phyloP scores from a whole-genome alignment of 2,113 vertebrate genomes.

The Dendropsophus ebraccatus region DNA sequence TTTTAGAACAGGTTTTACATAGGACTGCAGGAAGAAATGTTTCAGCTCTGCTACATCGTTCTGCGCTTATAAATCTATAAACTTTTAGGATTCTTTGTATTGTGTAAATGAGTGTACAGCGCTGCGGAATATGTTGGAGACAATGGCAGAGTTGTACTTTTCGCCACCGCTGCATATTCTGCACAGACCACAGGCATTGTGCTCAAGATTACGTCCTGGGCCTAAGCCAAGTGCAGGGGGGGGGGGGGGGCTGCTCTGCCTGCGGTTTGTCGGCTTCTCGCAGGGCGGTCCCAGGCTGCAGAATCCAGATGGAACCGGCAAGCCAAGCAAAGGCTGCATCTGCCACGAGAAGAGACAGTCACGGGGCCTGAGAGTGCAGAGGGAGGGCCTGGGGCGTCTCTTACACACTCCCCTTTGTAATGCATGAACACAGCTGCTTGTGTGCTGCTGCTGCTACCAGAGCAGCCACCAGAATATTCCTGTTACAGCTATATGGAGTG shows the following conservation, averaged over 20 bases:
- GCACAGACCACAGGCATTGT: background rate
- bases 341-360: conserved; percentile 27
- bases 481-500: too few relatives aligned
- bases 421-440: background rate
- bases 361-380: background rate
- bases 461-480: too few relatives aligned
- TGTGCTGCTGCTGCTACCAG: background rate
- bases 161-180: too few relatives aligned
- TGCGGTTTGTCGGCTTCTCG: conserved; percentile 9
- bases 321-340: conserved; percentile 13
- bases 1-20: too few relatives aligned
- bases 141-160: background rate
- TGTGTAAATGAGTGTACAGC: background rate
- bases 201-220: conserved; percentile 36
- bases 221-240: background rate
- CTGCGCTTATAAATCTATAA: too few relatives aligned
- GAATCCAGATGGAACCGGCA: conserved; percentile 53
- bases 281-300: conserved; percentile 40
- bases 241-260: background rate
- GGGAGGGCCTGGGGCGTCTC: background rate
- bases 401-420: background rate
- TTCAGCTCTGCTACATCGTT: background rate
- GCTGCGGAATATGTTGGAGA: background rate
- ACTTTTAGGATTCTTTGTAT: too few relatives aligned
- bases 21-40: background rate